A percentile compares a stretch with the other conserved stretches of the same genome.
Conservation (phyloP, 2,797 vertebrate genomes). For the Anguilla anguilla region DNA sequence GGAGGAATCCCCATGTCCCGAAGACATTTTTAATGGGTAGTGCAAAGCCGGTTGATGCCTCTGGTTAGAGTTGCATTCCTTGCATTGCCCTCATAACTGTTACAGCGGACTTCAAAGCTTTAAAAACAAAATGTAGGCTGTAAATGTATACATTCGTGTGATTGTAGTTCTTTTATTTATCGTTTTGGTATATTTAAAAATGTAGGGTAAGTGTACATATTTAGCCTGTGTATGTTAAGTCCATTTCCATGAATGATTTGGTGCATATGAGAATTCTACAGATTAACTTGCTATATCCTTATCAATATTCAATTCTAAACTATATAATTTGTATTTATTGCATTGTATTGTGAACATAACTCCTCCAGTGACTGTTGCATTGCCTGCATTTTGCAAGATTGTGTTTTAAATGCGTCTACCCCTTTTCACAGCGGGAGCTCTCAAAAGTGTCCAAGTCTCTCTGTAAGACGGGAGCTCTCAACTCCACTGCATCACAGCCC, state of each 20-base stretch:
- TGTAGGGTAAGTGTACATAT: background rate
- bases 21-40: background rate
- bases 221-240: no score
- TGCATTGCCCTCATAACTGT: background rate
- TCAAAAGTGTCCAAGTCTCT: constrained; percentile 82
- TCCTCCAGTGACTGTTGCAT: background rate
- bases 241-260: background rate
- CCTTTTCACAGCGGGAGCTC: constrained; percentile 79
- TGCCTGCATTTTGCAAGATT: background rate
- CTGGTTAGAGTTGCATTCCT: background rate
- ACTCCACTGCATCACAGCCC: constrained; percentile 81
- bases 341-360: background rate
- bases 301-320: background rate
- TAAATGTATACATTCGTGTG: background rate
- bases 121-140: background rate
- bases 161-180: background rate
- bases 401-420: background rate
- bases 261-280: background rate
- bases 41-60: background rate
- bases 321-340: background rate
- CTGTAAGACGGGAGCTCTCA: constrained; percentile 73
- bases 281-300: background rate
- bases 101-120: background rate
- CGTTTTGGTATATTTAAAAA: background rate
- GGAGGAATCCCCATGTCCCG: background rate